A percentile compares a stretch with the other conserved stretches of the same genome.
phyloP scores from a whole-genome alignment of 2,888 invertebrate genomes.

The Meliscaeva auricollis region DNA sequence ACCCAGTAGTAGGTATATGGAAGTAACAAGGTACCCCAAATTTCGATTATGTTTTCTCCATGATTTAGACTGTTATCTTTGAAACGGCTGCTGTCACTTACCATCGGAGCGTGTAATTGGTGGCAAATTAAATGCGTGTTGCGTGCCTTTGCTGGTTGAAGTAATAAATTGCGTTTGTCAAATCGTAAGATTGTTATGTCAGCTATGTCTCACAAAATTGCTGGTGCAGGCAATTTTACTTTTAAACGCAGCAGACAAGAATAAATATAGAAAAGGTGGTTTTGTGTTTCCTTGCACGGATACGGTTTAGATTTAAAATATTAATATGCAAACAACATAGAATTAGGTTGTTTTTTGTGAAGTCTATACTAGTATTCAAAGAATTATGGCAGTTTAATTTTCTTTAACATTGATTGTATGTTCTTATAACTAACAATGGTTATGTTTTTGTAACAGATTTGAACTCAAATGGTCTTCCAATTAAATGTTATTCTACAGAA shows the following conservation, averaged over 20 bases:
- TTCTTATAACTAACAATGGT: no score
- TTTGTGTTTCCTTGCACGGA: background rate
- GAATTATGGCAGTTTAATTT: no score
- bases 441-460: no score
- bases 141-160: conserved; percentile 39
- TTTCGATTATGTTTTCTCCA: conserved; percentile 30
- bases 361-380: no score
- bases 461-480: no score
- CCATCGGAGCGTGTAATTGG: conserved; percentile 53
- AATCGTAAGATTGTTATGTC: conserved; percentile 11
- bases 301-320: no score
- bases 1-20: background rate
- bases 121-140: conserved; percentile 50
- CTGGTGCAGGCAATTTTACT: background rate
- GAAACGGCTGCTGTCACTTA: conserved; percentile 39
- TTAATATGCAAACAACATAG: no score
- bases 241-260: background rate
- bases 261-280: background rate
- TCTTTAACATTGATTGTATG: no score
- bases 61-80: conserved; percentile 54
- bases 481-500: no score
- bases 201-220: conserved; percentile 1
- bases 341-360: no score
- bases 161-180: conserved; percentile 54
- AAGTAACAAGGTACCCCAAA: conserved; percentile 14